Percentiles rank a stretch among this genome's conserved stretches.
These are phyloP conservation scores for Circaetus gallicus DNA, from an alignment of 2,113 vertebrate species.

Conservation along the genomic window DNA sequence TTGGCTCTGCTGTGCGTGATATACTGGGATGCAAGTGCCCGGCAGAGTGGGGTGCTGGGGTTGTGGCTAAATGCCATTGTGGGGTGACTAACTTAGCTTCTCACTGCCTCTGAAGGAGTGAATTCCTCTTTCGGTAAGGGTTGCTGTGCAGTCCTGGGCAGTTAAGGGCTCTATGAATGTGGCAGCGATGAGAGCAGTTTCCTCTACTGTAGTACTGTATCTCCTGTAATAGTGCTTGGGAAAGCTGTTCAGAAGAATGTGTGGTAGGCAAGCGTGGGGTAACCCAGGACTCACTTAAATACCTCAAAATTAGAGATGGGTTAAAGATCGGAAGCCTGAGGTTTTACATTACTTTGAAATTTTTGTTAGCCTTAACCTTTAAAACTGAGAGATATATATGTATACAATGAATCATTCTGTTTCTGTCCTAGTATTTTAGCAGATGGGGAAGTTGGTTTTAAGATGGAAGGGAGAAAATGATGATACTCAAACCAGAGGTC, in stretches of 20 bases:
- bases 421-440: neutral
- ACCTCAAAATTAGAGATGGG: conserved; percentile 53
- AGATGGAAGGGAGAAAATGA: conserved; percentile 15
- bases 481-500: neutral
- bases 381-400: neutral
- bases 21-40: neutral
- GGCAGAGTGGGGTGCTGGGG: neutral
- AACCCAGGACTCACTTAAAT: conserved; percentile 14
- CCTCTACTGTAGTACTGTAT: neutral
- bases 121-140: neutral
- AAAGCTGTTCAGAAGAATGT: conserved; percentile 1
- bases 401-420: conserved; percentile 26
- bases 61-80: neutral
- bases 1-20: neutral
- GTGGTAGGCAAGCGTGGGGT: neutral
- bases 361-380: conserved; percentile 33
- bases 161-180: neutral
- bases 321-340: conserved; percentile 43
- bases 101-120: neutral
- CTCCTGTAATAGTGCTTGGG: neutral
- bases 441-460: neutral
- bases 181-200: neutral
- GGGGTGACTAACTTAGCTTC: neutral
- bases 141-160: neutral
- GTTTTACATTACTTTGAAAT: conserved; percentile 45